Percentiles rank a stretch among this genome's conserved stretches.
phyloP scores from a whole-genome alignment of 2,888 invertebrate genomes.

The Lycia hirtaria region DNA sequence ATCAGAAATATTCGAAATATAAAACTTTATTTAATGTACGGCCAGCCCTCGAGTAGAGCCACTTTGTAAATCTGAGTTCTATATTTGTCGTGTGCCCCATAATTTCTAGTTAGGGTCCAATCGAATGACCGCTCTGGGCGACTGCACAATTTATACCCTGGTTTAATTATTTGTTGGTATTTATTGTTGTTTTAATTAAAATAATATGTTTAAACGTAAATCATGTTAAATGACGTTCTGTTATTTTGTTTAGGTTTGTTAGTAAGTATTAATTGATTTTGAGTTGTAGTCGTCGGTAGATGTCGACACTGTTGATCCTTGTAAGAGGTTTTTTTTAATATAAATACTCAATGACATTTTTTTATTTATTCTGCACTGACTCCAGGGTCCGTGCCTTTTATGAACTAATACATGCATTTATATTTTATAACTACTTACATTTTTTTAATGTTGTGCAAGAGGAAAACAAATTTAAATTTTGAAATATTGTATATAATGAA shows the following conservation, averaged over 20 bases:
- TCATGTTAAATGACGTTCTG: constrained; percentile 40
- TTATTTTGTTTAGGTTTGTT: constrained; percentile 30
- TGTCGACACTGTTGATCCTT: no score
- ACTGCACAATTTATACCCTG: constrained; percentile 50
- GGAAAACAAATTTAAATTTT: no score
- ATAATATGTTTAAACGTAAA: constrained; percentile 44
- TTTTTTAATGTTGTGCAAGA: no score
- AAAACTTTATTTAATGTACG: constrained; percentile 3
- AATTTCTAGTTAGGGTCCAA: constrained; percentile 74
- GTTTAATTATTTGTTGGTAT: constrained; percentile 46
- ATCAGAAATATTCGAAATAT: background rate
- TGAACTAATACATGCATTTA: no score
- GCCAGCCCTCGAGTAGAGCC: constrained; percentile 37
- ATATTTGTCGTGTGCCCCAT: constrained; percentile 56
- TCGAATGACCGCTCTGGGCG: constrained; percentile 55
- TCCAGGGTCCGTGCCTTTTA: no score
- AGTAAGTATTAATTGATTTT: constrained; percentile 36
- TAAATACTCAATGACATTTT: no score
- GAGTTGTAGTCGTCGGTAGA: background rate
- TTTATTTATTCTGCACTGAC: no score
- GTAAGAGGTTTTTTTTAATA: no score
- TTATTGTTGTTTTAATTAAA: constrained; percentile 53
- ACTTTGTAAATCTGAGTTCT: constrained; percentile 47
- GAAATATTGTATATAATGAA: no score
- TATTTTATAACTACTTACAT: no score